A percentile compares a stretch with the other conserved stretches of the same genome.
Evolutionary conservation across 2,113 vertebrate species (phyloP).

Genomic region (Chlorodrepanis virens): DNA sequence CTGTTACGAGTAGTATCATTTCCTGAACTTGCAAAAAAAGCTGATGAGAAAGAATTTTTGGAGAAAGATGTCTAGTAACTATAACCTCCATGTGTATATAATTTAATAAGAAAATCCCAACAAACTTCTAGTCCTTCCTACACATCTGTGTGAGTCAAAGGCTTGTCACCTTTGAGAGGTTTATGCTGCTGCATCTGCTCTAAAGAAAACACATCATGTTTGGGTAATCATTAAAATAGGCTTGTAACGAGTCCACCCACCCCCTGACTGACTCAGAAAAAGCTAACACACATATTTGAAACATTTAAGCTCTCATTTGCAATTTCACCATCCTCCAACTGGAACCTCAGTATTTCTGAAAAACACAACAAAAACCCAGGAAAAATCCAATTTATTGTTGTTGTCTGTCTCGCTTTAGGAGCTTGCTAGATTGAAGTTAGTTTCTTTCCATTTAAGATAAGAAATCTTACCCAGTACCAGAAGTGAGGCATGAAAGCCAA

Average conservation of each 20-base stretch:
- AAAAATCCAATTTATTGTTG: neutral
- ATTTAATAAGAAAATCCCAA: neutral
- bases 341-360: neutral
- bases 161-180: slow-evolving; percentile 21
- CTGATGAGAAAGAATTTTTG: neutral
- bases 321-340: neutral
- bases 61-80: neutral
- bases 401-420: neutral
- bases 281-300: neutral
- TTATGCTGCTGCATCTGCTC: slow-evolving; percentile 11
- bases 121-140: neutral
- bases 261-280: slow-evolving; percentile 18
- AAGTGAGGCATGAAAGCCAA: neutral
- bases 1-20: neutral
- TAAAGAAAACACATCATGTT: slow-evolving; percentile 41
- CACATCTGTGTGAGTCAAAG: slow-evolving; percentile 26
- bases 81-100: neutral
- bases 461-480: neutral
- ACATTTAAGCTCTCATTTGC: neutral
- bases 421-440: neutral
- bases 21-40: neutral
- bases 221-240: slow-evolving; percentile 35
- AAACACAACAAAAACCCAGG: neutral
- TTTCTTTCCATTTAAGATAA: neutral
- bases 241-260: neutral